Evolutionary conservation across 2,888 invertebrate genomes (phyloP), one percentile per base, ranked within the genome.

Genomic region (Deilephila porcellus): DNA sequence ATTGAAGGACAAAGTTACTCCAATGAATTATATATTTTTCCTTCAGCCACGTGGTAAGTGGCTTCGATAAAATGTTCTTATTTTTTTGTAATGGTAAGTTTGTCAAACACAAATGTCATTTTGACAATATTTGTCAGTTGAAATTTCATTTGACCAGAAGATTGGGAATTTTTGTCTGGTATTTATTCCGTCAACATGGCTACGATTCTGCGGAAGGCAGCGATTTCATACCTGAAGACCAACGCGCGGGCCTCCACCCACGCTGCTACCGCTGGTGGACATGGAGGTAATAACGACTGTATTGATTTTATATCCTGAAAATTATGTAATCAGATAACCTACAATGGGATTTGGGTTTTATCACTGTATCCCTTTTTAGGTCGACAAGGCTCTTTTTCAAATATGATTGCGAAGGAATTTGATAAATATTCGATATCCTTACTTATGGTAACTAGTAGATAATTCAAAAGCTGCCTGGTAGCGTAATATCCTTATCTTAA

Each of bases 241-340:
- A 92, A 95, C 77, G 90, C 91, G 59, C 91, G 91, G 80, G 89
- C 90, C 79, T 85, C 89, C 60, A 84, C 91, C 62, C 92, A 93
- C 75, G 84, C 93, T 70, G 93, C 94, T 70, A 89, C 91, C 1
- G 93, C 95, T 82, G 94, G 93, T 72, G 93, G 91, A 74, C 93
- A 93, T 85, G 93, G 93, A 86, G 94, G 94, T 94, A 81, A 83
- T 80, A 60, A 20, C 59, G 52, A 34, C 70, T 77, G 60, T 71
- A 74, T 74, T 75, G 74, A 76, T 78, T 77, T 75, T 76, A 70
- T 73, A 76, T 76, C 77, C 71, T 56, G 53, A 80, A 84, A 87
- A 90, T 94, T 94, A 93, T 93, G 93, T 94, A 94, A 94, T 84
- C 86, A 85, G 83, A 80, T 93, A 93, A 92, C 93, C 93, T 91